Conservation (phyloP, 2,113 vertebrate genomes). For the Rana temporaria region DNA sequence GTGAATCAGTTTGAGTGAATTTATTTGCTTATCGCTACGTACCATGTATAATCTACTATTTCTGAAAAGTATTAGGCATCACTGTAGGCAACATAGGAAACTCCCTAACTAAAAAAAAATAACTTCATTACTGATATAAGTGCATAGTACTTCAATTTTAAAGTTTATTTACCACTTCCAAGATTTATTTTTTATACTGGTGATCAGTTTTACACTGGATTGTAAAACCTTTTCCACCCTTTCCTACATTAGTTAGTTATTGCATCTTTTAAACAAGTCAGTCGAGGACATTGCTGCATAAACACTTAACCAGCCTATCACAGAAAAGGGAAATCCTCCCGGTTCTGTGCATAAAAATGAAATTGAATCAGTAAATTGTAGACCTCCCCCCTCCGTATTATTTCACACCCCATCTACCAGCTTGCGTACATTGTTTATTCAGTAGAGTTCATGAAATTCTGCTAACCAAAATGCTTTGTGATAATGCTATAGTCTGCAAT, state of each 20-base stretch:
- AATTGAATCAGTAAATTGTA: conserved; percentile 52
- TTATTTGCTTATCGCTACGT: no score
- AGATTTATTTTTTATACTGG: no score
- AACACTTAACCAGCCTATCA: conserved; percentile 29
- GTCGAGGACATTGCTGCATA: conserved; percentile 32
- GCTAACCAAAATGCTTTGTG: background rate
- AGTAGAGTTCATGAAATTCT: background rate
- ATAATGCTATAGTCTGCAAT: background rate
- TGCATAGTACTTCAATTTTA: no score
- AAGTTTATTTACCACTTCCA: no score
- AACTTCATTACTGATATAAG: no score
- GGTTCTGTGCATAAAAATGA: conserved; percentile 41
- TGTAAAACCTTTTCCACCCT: conserved; percentile 19
- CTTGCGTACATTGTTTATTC: conserved; percentile 25
- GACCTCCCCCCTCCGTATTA: conserved; percentile 12
- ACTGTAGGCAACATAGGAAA: no score
- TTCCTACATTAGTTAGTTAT: conserved; percentile 26
- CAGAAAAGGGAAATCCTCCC: conserved; percentile 35
- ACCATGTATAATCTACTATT: no score
- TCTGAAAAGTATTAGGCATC: no score
- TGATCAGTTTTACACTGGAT: background rate
- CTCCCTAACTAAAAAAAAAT: no score
- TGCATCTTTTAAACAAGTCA: conserved; percentile 10
- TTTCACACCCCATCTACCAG: conserved; percentile 43
- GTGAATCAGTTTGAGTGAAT: no score